phyloP scores from a whole-genome alignment of 2,888 invertebrate species.

The Polymixis lichenea region DNA sequence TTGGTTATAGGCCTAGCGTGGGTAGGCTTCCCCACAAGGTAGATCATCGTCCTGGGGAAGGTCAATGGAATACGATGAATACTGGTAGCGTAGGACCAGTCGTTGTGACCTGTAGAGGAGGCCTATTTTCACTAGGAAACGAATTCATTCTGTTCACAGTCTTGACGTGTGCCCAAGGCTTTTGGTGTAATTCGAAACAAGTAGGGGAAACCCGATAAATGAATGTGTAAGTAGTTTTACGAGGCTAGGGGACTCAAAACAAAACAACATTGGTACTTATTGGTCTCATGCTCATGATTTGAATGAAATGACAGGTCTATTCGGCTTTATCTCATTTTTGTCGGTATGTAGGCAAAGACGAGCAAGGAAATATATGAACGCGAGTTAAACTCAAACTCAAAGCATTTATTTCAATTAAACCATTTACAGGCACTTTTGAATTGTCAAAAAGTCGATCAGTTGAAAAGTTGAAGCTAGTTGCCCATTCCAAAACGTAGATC shows the following conservation, averaged over 20 bases:
- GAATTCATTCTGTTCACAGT: not conserved
- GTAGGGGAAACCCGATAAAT: not conserved
- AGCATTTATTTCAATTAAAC: no score
- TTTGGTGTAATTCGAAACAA: not conserved
- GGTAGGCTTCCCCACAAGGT: not conserved
- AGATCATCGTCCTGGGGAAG: slow-evolving; percentile 13
- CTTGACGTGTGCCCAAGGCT: not conserved
- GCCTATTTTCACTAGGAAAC: not conserved
- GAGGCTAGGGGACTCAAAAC: not conserved
- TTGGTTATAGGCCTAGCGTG: not conserved
- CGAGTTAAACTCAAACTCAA: no score
- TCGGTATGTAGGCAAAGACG: no score
- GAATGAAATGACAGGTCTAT: no score
- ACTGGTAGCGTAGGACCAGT: not conserved
- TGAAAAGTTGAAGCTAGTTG: no score
- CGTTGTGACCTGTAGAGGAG: not conserved
- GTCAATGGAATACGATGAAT: not conserved
- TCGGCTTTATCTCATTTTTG: no score
- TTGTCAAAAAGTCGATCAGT: no score
- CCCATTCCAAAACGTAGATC: no score
- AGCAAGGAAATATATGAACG: no score
- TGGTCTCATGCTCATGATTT: not conserved
- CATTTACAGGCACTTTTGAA: no score
- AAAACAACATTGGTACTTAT: not conserved
- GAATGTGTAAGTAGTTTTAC: not conserved